phyloP scores from a whole-genome alignment of 2,113 vertebrate genomes.

The Elephas maximus region DNA sequence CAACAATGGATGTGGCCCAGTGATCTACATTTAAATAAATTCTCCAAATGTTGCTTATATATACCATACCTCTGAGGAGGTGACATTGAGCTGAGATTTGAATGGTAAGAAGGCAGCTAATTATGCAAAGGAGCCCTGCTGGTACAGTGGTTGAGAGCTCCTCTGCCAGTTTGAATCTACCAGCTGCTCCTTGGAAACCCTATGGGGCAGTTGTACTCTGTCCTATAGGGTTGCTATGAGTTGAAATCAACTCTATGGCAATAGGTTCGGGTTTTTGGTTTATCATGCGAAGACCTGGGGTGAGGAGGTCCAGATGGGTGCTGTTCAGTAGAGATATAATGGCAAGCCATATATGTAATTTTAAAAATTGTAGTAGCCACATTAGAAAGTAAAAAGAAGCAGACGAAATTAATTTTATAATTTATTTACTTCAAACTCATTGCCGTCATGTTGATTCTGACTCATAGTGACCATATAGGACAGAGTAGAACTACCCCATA shows the following conservation, averaged over 20 bases:
- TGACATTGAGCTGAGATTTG: background rate
- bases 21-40: slow-evolving; percentile 13
- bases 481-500: no score
- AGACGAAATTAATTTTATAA: background rate
- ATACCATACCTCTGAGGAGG: background rate
- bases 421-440: no score
- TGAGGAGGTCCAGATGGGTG: background rate
- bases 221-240: no score
- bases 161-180: no score
- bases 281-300: background rate
- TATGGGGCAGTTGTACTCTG: no score
- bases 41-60: background rate
- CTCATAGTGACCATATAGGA: no score
- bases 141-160: no score
- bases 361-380: background rate
- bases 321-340: background rate
- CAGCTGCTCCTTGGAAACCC: no score
- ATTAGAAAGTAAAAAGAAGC: background rate
- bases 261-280: background rate
- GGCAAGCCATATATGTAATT: background rate
- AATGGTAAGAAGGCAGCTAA: no score
- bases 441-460: no score
- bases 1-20: background rate
- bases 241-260: no score
- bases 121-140: no score